Conservation (phyloP, 2,797 vertebrate genomes). For the Crocodylus rhombifer region DNA sequence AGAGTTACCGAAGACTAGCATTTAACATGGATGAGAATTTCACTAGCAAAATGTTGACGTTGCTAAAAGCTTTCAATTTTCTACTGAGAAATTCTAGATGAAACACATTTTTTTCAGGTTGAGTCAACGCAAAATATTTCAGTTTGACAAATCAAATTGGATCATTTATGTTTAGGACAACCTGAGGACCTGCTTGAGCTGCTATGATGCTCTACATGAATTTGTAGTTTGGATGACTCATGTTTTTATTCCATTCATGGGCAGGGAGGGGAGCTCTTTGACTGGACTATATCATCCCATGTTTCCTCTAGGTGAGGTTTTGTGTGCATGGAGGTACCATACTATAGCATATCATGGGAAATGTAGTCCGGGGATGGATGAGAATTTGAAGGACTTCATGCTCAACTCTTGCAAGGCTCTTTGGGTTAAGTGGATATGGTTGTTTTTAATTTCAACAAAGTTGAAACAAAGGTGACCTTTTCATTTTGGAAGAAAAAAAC, state of each 20-base stretch:
- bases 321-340: rapidly evolving
- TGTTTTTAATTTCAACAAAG: too few species aligned
- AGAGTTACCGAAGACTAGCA: not conserved
- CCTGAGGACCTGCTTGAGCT: not conserved
- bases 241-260: not conserved
- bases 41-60: not conserved
- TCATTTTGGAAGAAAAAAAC: not conserved
- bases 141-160: not conserved
- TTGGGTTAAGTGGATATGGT: too few species aligned
- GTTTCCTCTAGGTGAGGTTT: not conserved
- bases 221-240: not conserved
- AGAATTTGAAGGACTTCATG: not conserved
- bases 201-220: not conserved
- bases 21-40: not conserved
- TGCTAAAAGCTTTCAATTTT: not conserved
- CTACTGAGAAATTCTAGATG: not conserved
- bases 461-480: rapidly evolving
- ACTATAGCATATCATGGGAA: not conserved
- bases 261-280: too few species aligned
- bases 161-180: not conserved
- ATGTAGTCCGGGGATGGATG: not conserved
- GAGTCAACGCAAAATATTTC: not conserved
- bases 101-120: not conserved
- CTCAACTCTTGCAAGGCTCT: too few species aligned
- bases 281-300: rapidly evolving